phyloP scores from a whole-genome alignment of 2,113 vertebrate species.

The Mustela nigripes region DNA sequence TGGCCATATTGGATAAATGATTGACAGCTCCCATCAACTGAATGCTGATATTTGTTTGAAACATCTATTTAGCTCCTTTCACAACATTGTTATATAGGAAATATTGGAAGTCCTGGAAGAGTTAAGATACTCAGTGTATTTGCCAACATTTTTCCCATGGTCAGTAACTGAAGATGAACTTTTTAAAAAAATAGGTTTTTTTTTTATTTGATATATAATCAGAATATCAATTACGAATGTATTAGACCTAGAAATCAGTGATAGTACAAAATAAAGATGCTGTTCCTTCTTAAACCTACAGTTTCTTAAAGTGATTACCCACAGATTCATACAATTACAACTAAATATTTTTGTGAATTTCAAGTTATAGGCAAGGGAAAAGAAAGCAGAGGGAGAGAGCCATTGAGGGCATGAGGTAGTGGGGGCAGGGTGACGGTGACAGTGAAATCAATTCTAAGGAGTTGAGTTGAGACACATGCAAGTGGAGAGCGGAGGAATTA shows the following conservation, averaged over 20 bases:
- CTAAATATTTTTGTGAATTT: neutral
- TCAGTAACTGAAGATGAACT: neutral
- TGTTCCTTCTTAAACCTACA: neutral
- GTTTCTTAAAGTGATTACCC: neutral
- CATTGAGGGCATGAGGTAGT: too few species aligned
- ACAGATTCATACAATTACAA: neutral
- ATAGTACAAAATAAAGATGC: neutral
- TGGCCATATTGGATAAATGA: neutral
- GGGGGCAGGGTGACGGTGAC: neutral
- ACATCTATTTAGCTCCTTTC: neutral
- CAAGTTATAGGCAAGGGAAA: neutral
- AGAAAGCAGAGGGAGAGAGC: neutral
- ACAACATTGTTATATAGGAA: neutral
- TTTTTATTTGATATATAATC: neutral
- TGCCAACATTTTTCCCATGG: neutral
- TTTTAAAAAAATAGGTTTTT: neutral
- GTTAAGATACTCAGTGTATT: neutral
- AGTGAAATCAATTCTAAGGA: too few species aligned
- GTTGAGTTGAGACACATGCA: neutral
- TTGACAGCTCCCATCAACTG: neutral
- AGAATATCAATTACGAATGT: neutral
- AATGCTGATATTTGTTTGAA: constrained; percentile 17
- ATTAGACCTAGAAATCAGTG: neutral
- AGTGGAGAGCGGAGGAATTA: neutral
- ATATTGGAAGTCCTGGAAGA: neutral